phyloP scores from a whole-genome alignment of 2,113 vertebrate genomes.

The Anolis sagrei region DNA sequence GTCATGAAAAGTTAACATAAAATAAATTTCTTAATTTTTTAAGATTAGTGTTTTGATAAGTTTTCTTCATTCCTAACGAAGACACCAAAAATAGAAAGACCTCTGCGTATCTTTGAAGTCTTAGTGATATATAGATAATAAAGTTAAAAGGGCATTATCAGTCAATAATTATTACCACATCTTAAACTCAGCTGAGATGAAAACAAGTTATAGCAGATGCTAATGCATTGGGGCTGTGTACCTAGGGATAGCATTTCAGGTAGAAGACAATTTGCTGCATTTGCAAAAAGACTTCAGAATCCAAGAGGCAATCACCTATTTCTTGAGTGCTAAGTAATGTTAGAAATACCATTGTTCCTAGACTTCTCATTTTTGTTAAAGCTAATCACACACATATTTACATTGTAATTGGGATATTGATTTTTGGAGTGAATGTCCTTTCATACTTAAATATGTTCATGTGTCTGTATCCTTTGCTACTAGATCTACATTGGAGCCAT shows the following conservation, averaged over 20 bases:
- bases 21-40: background rate
- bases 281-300: background rate
- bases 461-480: background rate
- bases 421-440: background rate
- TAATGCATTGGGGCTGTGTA: background rate
- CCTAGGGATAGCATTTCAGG: background rate
- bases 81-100: background rate
- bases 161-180: background rate
- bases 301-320: background rate
- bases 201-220: background rate
- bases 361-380: background rate
- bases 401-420: background rate
- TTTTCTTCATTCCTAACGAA: background rate
- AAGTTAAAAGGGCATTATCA: too few species aligned
- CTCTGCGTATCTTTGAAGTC: background rate
- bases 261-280: background rate
- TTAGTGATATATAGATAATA: background rate
- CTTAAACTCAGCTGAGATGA: background rate
- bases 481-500: conserved; percentile 98
- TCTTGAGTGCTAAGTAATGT: background rate
- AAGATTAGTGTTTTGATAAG: background rate
- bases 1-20: background rate
- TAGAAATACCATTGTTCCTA: conserved; percentile 32
- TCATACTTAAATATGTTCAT: background rate
- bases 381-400: background rate